Conservation (phyloP, 2,113 vertebrate genomes). For the Odocoileus virginianus region DNA sequence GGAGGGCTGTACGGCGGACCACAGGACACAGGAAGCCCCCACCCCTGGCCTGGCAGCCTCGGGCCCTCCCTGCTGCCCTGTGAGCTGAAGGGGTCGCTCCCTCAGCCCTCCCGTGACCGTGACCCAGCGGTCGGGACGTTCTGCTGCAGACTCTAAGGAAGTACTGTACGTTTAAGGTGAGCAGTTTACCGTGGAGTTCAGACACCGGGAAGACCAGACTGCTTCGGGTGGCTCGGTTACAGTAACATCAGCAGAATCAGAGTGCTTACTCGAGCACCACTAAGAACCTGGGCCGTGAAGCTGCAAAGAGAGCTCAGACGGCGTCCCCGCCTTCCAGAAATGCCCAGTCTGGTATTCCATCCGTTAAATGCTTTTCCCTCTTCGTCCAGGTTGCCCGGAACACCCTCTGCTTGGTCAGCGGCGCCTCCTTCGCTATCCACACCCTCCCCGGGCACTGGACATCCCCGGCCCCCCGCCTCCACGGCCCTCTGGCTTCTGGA, state of each 20-base stretch:
- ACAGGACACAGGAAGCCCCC: background rate
- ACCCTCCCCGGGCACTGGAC: background rate
- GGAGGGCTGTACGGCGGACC: background rate
- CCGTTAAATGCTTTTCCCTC: background rate
- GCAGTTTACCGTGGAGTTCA: background rate
- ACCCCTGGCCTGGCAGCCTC: background rate
- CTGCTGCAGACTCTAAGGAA: background rate
- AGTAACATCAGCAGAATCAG: background rate
- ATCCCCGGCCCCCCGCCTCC: fast-evolving
- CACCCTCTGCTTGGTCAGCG: background rate
- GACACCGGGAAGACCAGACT: background rate
- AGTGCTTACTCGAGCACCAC: too few species aligned
- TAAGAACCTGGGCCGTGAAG: background rate
- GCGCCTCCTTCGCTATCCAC: background rate
- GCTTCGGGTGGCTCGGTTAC: background rate
- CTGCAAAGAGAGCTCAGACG: background rate
- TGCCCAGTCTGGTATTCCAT: background rate
- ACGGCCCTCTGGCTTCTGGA: background rate
- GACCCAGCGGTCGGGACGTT: background rate
- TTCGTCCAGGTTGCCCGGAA: background rate
- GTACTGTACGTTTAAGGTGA: background rate
- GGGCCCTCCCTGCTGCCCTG: background rate
- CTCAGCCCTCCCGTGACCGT: background rate
- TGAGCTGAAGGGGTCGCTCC: background rate
- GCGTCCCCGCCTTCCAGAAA: background rate